Percentiles rank a stretch among this genome's conserved stretches.
phyloP scores from a whole-genome alignment of 2,888 invertebrate species.

The Stratiomys singularior region DNA sequence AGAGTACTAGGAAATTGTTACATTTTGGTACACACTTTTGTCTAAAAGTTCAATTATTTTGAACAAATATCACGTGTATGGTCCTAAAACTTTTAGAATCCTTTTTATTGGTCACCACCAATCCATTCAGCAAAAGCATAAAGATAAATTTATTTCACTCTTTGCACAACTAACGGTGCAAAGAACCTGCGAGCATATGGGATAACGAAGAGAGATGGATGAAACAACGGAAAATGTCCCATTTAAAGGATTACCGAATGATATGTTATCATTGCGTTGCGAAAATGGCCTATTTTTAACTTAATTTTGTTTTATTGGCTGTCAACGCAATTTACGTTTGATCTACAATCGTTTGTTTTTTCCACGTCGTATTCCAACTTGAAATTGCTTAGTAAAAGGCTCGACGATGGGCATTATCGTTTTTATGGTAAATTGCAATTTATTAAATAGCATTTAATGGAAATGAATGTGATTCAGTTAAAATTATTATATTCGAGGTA shows the following conservation, averaged over 20 bases:
- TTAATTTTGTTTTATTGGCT: conserved; percentile 65
- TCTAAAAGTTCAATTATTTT: not conserved
- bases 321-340: conserved; percentile 49
- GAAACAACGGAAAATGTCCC: conserved; percentile 57
- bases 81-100: not conserved
- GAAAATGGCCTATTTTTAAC: conserved; percentile 63
- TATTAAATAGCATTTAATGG: conserved; percentile 9
- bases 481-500: not conserved
- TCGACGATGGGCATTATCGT: not conserved
- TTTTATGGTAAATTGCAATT: conserved; percentile 35
- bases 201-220: conserved; percentile 51
- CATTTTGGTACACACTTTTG: too few relatives aligned
- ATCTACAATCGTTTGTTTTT: conserved; percentile 33
- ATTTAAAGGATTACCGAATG: conserved; percentile 64
- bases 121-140: conserved; percentile 12
- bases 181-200: conserved; percentile 19
- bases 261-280: conserved; percentile 46
- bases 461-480: conserved; percentile 16
- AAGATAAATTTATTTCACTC: conserved; percentile 40
- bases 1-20: too few relatives aligned
- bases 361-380: not conserved
- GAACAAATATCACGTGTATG: conserved; percentile 9
- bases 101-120: conserved; percentile 27
- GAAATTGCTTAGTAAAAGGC: not conserved
- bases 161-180: conserved; percentile 23